Evolutionary conservation across 2,113 vertebrate genomes (phyloP).

Genomic region (Panthera tigris): DNA sequence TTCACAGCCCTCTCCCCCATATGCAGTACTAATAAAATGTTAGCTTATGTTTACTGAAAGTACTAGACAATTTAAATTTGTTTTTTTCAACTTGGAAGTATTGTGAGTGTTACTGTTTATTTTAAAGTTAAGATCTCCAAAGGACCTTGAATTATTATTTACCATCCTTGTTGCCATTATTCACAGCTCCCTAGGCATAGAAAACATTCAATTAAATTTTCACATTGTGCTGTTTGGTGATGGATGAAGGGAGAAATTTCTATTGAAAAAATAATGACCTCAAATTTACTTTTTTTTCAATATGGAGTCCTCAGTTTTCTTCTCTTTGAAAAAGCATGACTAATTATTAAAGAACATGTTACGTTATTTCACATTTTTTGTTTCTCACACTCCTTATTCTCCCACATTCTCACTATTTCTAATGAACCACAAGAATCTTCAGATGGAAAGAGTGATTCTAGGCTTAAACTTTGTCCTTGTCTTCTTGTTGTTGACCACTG

Average conservation of each 20-base stretch:
- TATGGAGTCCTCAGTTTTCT: slow-evolving; percentile 7
- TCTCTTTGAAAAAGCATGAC: slow-evolving; percentile 31
- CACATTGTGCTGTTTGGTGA: slow-evolving; percentile 15
- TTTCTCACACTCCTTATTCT: background rate
- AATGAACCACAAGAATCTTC: background rate
- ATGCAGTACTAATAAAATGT: background rate
- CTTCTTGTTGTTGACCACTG: background rate
- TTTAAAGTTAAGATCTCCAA: slow-evolving; percentile 55
- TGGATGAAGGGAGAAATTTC: slow-evolving; percentile 45
- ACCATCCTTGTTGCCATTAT: slow-evolving; percentile 49
- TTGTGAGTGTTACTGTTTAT: slow-evolving; percentile 11
- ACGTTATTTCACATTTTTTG: background rate
- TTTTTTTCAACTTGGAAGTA: slow-evolving; percentile 21
- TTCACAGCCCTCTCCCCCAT: background rate
- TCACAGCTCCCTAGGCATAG: slow-evolving; percentile 44
- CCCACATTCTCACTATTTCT: background rate
- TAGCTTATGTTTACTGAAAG: background rate
- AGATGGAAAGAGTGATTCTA: background rate
- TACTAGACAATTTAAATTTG: background rate
- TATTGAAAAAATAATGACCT: slow-evolving; percentile 52
- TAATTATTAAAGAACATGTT: slow-evolving; percentile 39
- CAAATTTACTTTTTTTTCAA: slow-evolving; percentile 41
- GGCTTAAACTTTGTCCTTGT: background rate
- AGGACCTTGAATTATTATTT: slow-evolving; percentile 69
- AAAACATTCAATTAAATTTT: slow-evolving; percentile 74